A percentile compares a stretch with the other conserved stretches of the same genome.
Evolutionary conservation across 2,888 invertebrate species (phyloP).

Genomic region (Eupithecia centaureata): DNA sequence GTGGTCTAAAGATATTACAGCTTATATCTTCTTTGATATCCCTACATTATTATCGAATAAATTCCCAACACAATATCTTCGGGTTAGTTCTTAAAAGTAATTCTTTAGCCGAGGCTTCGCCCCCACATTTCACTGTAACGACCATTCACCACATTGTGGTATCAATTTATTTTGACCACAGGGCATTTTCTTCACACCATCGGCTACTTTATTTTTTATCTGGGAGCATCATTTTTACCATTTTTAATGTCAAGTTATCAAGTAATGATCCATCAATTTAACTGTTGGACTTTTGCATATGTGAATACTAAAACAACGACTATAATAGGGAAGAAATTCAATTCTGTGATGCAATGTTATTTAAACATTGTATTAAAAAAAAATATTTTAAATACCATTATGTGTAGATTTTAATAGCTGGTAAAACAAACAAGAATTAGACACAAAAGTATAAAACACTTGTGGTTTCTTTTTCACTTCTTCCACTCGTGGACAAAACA

Average conservation of each 20-base stretch:
- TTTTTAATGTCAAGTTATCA: constrained; percentile 7
- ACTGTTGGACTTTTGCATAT: background rate
- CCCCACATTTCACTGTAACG: constrained; percentile 67
- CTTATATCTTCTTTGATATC: constrained; percentile 13
- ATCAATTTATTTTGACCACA: constrained; percentile 75
- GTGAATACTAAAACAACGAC: no score
- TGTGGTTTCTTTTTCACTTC: no score
- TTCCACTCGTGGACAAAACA: no score
- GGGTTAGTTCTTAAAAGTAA: constrained; percentile 4
- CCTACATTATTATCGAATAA: constrained; percentile 20
- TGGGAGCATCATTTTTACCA: background rate
- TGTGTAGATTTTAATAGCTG: no score
- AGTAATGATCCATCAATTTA: constrained; percentile 15
- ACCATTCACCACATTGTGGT: constrained; percentile 69
- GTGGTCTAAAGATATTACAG: constrained; percentile 22
- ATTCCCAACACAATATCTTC: constrained; percentile 17
- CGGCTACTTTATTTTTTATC: constrained; percentile 17
- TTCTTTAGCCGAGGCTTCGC: constrained; percentile 20
- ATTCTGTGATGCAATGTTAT: no score
- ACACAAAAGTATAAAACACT: no score
- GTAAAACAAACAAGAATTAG: no score
- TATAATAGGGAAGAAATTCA: no score
- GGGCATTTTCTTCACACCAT: constrained; percentile 59
- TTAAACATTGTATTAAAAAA: no score
- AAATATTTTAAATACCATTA: no score